phyloP scores from a whole-genome alignment of 2,797 vertebrate species.

The Gambelia wislizenii region DNA sequence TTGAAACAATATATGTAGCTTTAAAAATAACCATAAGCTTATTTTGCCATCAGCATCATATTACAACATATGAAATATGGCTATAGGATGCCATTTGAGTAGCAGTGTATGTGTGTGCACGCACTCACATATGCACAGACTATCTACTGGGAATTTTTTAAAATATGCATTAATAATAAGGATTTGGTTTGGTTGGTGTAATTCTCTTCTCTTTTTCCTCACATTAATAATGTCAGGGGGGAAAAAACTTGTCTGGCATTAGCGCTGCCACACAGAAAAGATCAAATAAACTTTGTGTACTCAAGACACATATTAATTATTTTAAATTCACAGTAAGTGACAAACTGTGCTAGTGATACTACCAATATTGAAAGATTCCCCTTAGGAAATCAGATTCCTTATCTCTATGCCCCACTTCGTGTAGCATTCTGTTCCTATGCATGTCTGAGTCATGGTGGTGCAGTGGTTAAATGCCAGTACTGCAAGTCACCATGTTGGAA shows the following conservation, averaged over 20 bases:
- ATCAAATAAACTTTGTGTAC: conserved; percentile 41
- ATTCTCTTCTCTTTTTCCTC: neutral
- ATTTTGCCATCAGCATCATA: neutral
- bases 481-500: too few relatives aligned
- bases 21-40: conserved; percentile 5
- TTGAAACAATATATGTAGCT: neutral
- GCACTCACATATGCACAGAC: neutral
- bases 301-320: conserved; percentile 58
- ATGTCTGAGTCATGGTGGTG: conserved; percentile 52
- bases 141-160: conserved; percentile 24
- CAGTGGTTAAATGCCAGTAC: too few relatives aligned
- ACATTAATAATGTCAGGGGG: neutral
- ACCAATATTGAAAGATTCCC: conserved; percentile 39
- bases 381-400: conserved; percentile 45
- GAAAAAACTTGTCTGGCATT: conserved; percentile 7
- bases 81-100: neutral
- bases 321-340: conserved; percentile 62
- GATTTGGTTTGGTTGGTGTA: neutral
- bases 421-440: neutral
- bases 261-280: conserved; percentile 11
- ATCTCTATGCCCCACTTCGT: neutral
- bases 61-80: neutral
- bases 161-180: too few relatives aligned
- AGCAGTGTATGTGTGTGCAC: neutral
- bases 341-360: conserved; percentile 49